Evolutionary conservation across 1,140 invertebrate genomes (phyloP).

Genomic region (Coenobita brevimanus): DNA sequence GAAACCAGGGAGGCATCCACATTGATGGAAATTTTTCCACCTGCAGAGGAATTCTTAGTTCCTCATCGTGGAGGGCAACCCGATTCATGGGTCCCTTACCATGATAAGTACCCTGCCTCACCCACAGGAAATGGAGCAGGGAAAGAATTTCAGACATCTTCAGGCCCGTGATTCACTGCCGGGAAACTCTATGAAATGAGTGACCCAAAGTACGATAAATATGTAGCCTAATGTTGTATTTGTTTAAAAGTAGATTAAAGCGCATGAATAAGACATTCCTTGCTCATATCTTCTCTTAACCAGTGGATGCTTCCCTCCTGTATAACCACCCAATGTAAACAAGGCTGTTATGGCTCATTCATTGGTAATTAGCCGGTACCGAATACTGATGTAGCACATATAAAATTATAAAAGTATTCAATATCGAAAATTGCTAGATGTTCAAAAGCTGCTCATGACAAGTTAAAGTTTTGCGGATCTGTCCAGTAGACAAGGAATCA

Average conservation of each 20-base stretch:
- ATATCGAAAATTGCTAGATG: no score
- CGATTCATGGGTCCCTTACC: no score
- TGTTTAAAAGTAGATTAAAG: slow-evolving; percentile 58
- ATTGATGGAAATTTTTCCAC: no score
- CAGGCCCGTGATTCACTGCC: no score
- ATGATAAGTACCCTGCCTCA: no score
- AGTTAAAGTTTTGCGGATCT: no score
- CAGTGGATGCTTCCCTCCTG: slow-evolving; percentile 28
- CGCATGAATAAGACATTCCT: slow-evolving; percentile 52
- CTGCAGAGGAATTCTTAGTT: no score
- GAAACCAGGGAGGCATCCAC: background rate
- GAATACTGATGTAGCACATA: background rate
- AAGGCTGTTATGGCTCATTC: background rate
- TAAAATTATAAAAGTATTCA: background rate
- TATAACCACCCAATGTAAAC: background rate
- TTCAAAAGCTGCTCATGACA: no score
- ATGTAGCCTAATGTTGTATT: slow-evolving; percentile 36
- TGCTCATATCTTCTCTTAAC: slow-evolving; percentile 2
- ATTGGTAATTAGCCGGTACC: slow-evolving; percentile 30
- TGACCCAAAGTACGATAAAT: background rate
- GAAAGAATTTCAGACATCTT: no score
- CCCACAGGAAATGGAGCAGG: no score
- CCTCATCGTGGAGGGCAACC: no score
- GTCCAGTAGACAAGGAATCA: no score
- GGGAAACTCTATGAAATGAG: background rate